Conservation (phyloP, 2,113 vertebrate genomes). For the Acanthisitta chloris region DNA sequence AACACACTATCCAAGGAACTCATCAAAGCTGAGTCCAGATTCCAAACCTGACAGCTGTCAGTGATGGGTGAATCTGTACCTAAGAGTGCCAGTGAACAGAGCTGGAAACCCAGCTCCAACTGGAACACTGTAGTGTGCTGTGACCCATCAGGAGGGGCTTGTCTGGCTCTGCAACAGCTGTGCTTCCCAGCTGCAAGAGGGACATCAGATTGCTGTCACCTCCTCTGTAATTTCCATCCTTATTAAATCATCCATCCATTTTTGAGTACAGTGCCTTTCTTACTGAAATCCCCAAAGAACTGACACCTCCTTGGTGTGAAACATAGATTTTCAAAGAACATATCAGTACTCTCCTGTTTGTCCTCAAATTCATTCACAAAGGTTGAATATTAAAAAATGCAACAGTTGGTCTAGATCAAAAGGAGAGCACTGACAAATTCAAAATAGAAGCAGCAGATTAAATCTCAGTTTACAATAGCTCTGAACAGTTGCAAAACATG, state of each 20-base stretch:
- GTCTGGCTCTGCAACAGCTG: background rate
- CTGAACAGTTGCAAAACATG: background rate
- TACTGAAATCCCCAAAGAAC: background rate
- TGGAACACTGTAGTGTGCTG: fast-evolving
- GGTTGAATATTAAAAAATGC: background rate
- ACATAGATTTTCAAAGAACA: background rate
- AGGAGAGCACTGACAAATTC: background rate
- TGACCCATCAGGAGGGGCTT: background rate
- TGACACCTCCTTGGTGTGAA: background rate
- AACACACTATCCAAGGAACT: fast-evolving
- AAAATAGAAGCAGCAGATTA: background rate
- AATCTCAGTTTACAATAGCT: background rate
- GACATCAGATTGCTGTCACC: background rate
- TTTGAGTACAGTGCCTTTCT: background rate
- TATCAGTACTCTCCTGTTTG: background rate
- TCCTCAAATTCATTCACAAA: background rate
- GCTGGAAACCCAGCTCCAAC: background rate
- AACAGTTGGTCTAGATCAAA: background rate
- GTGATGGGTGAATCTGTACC: fast-evolving
- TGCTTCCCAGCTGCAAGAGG: background rate
- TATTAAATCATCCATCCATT: background rate
- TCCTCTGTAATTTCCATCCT: background rate
- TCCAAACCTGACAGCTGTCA: background rate
- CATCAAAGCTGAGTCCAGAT: background rate
- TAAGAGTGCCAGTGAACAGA: background rate